Evolutionary conservation across 2,113 vertebrate species (phyloP).

Genomic region (Taurulus bubalis): DNA sequence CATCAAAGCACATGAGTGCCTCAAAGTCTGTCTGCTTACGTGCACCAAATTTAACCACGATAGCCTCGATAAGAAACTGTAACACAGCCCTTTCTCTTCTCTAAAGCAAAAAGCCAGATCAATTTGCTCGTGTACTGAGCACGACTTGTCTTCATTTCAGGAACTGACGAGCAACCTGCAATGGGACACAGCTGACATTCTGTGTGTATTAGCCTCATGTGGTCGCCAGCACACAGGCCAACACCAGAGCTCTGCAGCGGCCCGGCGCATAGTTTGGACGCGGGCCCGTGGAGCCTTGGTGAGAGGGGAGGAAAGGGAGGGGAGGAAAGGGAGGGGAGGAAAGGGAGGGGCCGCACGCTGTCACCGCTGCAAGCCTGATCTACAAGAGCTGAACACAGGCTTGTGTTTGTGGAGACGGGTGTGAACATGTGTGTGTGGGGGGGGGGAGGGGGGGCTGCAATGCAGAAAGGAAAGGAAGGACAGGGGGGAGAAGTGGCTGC

Average conservation of each 20-base stretch:
- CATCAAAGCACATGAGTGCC: neutral
- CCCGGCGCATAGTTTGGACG: slow-evolving; percentile 60
- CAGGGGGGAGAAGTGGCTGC: neutral
- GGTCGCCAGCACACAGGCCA: slow-evolving; percentile 31
- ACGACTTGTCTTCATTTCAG: slow-evolving; percentile 10
- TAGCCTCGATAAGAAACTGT: neutral
- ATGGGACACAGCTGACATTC: slow-evolving; percentile 53
- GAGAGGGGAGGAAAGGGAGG: slow-evolving; percentile 13
- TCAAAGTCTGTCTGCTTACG: neutral
- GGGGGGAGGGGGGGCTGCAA: neutral
- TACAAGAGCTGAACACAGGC: slow-evolving; percentile 13
- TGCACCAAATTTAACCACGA: neutral
- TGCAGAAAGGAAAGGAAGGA: neutral
- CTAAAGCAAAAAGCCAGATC: slow-evolving; percentile 1
- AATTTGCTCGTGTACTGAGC: slow-evolving; percentile 7
- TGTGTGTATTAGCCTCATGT: slow-evolving; percentile 54
- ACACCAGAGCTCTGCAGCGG: slow-evolving; percentile 26
- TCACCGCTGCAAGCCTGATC: slow-evolving; percentile 36
- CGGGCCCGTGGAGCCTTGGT: slow-evolving; percentile 50
- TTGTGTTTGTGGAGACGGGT: slow-evolving; percentile 23
- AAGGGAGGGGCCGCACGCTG: slow-evolving; percentile 12
- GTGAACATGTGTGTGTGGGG: slow-evolving; percentile 11
- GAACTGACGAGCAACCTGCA: slow-evolving; percentile 17
- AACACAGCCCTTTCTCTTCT: neutral
- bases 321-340: neutral